A percentile compares a stretch with the other conserved stretches of the same genome.
These are phyloP conservation scores for Pseudolycoriella hygida DNA, from an alignment of 2,888 invertebrate species.

Conservation along the genomic window DNA sequence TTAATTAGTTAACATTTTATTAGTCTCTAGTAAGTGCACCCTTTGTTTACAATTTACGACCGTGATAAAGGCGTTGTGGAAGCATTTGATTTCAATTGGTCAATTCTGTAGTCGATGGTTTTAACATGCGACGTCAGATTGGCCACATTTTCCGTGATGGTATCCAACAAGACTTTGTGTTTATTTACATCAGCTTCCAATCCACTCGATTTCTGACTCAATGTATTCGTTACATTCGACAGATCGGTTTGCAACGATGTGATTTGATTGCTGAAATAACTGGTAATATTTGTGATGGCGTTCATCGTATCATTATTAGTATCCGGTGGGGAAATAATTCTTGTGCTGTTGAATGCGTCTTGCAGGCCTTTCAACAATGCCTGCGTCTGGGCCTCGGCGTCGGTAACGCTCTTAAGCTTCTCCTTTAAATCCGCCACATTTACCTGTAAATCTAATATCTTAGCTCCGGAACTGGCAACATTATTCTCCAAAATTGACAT, in stretches of 20 bases:
- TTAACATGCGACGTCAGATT: no score
- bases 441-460: slow-evolving; percentile 20
- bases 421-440: slow-evolving; percentile 24
- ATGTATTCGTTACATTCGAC: not conserved
- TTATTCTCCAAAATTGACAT: slow-evolving; percentile 9
- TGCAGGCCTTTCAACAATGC: not conserved
- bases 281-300: not conserved
- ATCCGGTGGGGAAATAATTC: not conserved
- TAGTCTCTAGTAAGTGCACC: no score
- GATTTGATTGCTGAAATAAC: not conserved
- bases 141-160: not conserved
- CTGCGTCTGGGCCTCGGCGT: slow-evolving; percentile 4
- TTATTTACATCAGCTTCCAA: not conserved
- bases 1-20: no score
- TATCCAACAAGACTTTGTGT: not conserved
- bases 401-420: slow-evolving; percentile 19
- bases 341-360: not conserved
- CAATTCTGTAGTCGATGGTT: no score
- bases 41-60: no score
- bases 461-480: slow-evolving; percentile 26
- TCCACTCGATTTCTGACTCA: not conserved
- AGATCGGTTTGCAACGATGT: no score
- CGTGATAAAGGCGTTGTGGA: no score
- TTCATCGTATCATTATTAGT: not conserved
- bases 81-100: no score